Conservation (phyloP, 2,113 vertebrate genomes). For the Stigmatopora argus region DNA sequence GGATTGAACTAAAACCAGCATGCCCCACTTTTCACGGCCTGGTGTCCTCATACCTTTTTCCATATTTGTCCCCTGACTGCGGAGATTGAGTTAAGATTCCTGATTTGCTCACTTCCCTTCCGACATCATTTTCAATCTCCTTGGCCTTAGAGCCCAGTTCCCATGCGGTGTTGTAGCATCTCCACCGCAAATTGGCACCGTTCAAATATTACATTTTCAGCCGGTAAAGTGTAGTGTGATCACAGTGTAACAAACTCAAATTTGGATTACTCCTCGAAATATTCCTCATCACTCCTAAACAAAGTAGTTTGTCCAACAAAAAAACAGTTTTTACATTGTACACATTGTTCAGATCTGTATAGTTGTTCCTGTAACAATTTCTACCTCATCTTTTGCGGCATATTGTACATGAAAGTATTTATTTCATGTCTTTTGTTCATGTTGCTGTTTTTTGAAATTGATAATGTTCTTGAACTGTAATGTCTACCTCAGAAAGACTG, state of each 20-base stretch:
- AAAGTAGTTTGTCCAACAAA: constrained; percentile 77
- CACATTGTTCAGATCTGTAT: constrained; percentile 66
- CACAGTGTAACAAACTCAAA: constrained; percentile 39
- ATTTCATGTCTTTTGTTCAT: constrained; percentile 90
- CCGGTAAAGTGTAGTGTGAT: constrained; percentile 49
- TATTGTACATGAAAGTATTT: constrained; percentile 98
- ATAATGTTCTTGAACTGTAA: constrained; percentile 88
- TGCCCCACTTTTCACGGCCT: background rate
- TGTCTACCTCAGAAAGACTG: constrained; percentile 99
- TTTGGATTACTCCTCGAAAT: constrained; percentile 29
- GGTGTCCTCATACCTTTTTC: background rate
- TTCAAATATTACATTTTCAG: constrained; percentile 51
- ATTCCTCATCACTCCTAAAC: background rate
- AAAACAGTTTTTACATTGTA: constrained; percentile 64
- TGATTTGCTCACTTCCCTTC: constrained; percentile 3
- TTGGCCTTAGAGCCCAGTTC: constrained; percentile 53
- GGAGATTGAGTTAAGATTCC: constrained; percentile 57
- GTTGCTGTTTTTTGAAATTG: constrained; percentile 68
- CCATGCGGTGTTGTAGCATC: constrained; percentile 54
- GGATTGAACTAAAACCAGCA: background rate
- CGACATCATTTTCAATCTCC: constrained; percentile 54
- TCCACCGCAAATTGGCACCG: background rate
- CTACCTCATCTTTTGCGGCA: constrained; percentile 94
- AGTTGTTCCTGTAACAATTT: constrained; percentile 90
- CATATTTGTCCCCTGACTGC: constrained; percentile 9